phyloP scores from a whole-genome alignment of 2,113 vertebrate species.

The Erythrolamprus reginae region DNA sequence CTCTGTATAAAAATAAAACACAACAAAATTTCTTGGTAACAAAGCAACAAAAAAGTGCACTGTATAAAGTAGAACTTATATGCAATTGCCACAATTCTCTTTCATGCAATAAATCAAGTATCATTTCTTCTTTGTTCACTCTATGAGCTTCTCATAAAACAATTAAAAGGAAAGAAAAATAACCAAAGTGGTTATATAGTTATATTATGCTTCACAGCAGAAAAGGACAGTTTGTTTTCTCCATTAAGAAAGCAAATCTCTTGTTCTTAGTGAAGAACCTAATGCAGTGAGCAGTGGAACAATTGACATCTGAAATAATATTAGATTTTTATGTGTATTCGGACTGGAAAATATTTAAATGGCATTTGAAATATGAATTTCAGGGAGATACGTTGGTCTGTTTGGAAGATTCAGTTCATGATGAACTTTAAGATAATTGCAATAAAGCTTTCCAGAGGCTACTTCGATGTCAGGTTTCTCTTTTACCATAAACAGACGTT shows the following conservation, averaged over 20 bases:
- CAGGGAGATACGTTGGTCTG: not conserved
- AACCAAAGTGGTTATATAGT: not conserved
- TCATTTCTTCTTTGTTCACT: not conserved
- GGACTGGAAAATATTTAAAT: not conserved
- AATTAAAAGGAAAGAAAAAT: not conserved
- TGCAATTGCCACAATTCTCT: not conserved
- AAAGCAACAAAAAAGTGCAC: not conserved
- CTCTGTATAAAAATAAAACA: not conserved
- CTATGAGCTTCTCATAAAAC: not conserved
- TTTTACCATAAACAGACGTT: slow-evolving; percentile 11
- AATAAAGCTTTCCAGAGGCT: not conserved
- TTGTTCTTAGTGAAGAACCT: not conserved
- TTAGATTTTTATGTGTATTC: not conserved
- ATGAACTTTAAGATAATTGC: not conserved
- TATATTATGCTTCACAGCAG: not conserved
- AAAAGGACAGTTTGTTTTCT: not conserved
- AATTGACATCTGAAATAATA: not conserved
- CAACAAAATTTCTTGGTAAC: not conserved
- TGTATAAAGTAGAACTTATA: not conserved
- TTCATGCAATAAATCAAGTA: not conserved
- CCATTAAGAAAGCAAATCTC: not conserved
- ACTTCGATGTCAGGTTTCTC: slow-evolving; percentile 4
- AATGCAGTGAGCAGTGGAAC: not conserved
- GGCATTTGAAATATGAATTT: not conserved
- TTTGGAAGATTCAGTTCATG: not conserved